Percentiles rank a stretch among this genome's conserved stretches.
These are phyloP conservation scores for Apodemia duryi DNA, from an alignment of 2,888 invertebrate species.

Conservation along the genomic window DNA sequence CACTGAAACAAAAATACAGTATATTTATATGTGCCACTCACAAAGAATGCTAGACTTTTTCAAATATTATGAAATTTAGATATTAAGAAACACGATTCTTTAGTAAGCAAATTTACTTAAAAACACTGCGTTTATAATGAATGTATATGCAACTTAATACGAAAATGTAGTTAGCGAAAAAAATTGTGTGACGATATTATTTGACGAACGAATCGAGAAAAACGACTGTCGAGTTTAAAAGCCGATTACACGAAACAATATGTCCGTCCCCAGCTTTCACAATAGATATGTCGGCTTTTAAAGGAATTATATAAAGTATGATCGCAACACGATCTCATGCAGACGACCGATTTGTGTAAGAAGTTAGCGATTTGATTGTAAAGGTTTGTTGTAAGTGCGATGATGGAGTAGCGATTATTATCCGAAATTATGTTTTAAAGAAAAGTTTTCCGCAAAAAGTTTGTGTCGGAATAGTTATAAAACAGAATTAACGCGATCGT, in stretches of 20 bases:
- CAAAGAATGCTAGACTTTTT: constrained; percentile 31
- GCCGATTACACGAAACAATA: constrained; percentile 1
- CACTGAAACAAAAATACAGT: too few species aligned
- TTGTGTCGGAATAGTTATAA: too few species aligned
- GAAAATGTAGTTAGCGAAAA: constrained; percentile 1
- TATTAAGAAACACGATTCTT: constrained; percentile 18
- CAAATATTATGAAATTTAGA: constrained; percentile 16
- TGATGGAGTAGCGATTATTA: too few species aligned
- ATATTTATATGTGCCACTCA: constrained; percentile 58
- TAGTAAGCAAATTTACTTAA: constrained; percentile 12
- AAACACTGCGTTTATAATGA: neutral
- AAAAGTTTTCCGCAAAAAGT: too few species aligned
- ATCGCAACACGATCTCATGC: too few species aligned
- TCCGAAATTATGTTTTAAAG: too few species aligned
- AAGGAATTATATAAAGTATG: neutral
- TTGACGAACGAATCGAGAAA: neutral
- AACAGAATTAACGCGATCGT: too few species aligned
- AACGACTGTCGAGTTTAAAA: neutral
- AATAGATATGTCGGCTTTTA: constrained; percentile 8
- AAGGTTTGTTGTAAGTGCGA: too few species aligned
- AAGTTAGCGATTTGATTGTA: too few species aligned
- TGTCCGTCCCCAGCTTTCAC: neutral
- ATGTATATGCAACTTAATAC: constrained; percentile 8
- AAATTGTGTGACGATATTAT: constrained; percentile 7
- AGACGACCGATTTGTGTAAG: too few species aligned